These are phyloP conservation scores for Apodemus sylvaticus DNA, from an alignment of 2,113 vertebrate species.

Conservation along the genomic window DNA sequence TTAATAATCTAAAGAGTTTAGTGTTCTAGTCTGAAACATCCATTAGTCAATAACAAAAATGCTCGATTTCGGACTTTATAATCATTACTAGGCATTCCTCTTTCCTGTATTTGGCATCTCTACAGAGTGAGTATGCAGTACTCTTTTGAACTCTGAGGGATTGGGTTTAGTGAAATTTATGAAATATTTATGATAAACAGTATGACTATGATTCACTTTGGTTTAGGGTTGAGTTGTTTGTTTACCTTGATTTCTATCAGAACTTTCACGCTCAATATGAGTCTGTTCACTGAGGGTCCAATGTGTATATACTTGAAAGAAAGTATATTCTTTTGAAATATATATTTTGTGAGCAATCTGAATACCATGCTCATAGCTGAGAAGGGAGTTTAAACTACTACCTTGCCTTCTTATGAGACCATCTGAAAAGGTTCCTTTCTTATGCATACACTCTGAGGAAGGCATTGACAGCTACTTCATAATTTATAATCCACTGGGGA, in stretches of 20 bases:
- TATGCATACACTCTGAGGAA: neutral
- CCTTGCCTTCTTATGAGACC: neutral
- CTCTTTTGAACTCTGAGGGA: slow-evolving; percentile 31
- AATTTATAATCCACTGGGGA: neutral
- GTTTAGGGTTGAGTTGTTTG: neutral
- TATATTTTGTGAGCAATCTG: neutral
- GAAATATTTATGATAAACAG: slow-evolving; percentile 24
- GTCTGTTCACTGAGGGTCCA: neutral
- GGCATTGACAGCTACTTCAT: neutral
- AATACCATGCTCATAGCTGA: neutral
- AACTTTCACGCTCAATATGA: neutral
- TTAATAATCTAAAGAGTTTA: neutral
- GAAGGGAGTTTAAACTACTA: slow-evolving; percentile 7
- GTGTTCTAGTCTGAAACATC: slow-evolving; percentile 12
- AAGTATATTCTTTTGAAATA: slow-evolving; percentile 23
- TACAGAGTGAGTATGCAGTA: neutral
- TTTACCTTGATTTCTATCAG: neutral
- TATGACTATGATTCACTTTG: slow-evolving; percentile 49
- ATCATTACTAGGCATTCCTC: neutral
- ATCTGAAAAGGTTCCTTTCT: neutral
- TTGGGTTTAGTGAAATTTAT: slow-evolving; percentile 13
- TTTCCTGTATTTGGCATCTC: slow-evolving; percentile 19
- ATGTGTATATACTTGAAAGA: neutral
- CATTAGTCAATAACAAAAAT: slow-evolving; percentile 42
- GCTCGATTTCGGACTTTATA: neutral